These are phyloP conservation scores for Falcaria lacertinaria DNA, from an alignment of 2,888 invertebrate genomes.

Conservation along the genomic window DNA sequence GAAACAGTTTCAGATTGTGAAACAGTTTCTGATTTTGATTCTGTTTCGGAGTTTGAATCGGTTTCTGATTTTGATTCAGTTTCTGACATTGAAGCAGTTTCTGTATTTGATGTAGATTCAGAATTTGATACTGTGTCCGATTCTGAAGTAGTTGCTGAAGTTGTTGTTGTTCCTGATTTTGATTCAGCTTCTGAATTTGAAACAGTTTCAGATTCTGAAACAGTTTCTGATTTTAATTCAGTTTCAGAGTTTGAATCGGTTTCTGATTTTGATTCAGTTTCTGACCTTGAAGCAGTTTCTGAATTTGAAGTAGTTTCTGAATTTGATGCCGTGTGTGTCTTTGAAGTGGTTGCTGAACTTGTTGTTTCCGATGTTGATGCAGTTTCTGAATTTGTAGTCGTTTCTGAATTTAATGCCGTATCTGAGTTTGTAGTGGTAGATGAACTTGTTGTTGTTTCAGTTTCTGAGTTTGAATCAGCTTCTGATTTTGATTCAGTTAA, in stretches of 20 bases:
- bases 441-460: not conserved
- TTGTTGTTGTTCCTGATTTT: too few relatives aligned
- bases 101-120: not conserved
- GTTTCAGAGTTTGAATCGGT: not conserved
- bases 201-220: constrained; percentile 1
- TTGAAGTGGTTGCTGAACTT: not conserved
- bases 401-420: too few relatives aligned
- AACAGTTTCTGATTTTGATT: not conserved
- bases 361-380: not conserved
- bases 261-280: not conserved
- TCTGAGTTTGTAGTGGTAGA: too few relatives aligned
- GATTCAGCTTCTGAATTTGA: not conserved
- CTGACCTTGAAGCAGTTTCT: not conserved
- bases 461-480: not conserved
- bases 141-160: not conserved
- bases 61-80: too few relatives aligned
- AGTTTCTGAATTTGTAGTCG: not conserved
- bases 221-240: not conserved
- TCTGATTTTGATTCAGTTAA: not conserved
- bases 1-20: constrained; percentile 1
- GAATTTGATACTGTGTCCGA: not conserved
- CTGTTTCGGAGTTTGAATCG: not conserved
- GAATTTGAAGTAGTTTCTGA: not conserved
- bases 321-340: not conserved
- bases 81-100: not conserved